Conservation (phyloP, 2,797 vertebrate genomes). For the Triplophysa bombifrons region DNA sequence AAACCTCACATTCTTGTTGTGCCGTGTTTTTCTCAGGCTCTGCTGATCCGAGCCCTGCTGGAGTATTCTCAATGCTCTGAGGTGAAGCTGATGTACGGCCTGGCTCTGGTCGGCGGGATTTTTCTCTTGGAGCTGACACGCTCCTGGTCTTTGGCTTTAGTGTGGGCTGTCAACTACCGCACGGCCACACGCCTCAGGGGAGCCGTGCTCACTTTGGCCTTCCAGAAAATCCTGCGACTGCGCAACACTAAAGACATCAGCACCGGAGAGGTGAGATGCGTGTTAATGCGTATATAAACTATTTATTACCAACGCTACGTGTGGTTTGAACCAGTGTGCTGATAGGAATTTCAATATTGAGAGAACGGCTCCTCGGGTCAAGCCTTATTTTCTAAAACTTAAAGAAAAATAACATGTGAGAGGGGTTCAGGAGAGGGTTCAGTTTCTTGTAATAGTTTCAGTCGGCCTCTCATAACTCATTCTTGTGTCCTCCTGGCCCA, state of each 20-base stretch:
- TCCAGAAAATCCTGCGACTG: constrained; percentile 80
- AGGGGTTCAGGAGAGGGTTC: constrained; percentile 1
- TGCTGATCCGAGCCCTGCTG: constrained; percentile 79
- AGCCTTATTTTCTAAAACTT: background rate
- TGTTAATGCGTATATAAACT: background rate
- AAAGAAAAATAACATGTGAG: background rate
- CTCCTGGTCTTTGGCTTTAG: constrained; percentile 81
- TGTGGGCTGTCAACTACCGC: constrained; percentile 85
- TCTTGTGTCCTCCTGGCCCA: background rate
- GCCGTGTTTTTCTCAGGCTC: constrained; percentile 66
- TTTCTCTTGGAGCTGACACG: constrained; percentile 79
- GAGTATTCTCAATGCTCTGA: constrained; percentile 78
- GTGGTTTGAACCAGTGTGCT: background rate
- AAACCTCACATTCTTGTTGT: constrained; percentile 14
- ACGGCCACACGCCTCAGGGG: constrained; percentile 81
- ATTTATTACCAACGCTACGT: background rate
- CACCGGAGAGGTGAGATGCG: constrained; percentile 78
- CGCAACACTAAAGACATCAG: constrained; percentile 81
- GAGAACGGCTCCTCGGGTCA: background rate
- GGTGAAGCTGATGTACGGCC: constrained; percentile 69
- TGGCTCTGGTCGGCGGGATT: constrained; percentile 77
- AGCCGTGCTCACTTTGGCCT: constrained; percentile 80
- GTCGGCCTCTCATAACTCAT: background rate
- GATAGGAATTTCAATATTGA: background rate
- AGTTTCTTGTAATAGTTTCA: background rate